phyloP scores from a whole-genome alignment of 2,113 vertebrate species.

The Sinocyclocheilus anophthalmus region DNA sequence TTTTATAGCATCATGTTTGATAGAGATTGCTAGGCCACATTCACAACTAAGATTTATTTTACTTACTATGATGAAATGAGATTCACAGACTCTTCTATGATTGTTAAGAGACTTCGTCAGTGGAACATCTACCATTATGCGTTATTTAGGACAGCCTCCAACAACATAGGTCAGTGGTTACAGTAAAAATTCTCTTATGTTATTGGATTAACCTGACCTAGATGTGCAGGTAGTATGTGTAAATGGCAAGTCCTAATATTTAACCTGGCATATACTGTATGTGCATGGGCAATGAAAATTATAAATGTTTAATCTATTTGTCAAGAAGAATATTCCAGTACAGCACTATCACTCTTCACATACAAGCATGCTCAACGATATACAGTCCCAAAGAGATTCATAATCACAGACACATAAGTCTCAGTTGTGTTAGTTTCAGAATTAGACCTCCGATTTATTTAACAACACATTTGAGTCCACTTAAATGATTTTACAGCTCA shows the following conservation, averaged over 20 bases:
- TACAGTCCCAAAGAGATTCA: slow-evolving; percentile 10
- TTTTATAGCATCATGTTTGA: background rate
- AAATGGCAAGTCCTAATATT: background rate
- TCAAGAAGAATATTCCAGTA: slow-evolving; percentile 36
- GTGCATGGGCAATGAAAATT: background rate
- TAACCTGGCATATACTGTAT: background rate
- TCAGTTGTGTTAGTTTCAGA: background rate
- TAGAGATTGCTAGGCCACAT: background rate
- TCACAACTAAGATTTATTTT: background rate
- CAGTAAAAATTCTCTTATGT: background rate
- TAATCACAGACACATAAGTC: slow-evolving; percentile 6
- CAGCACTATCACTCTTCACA: background rate
- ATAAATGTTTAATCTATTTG: slow-evolving; percentile 45
- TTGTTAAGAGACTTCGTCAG: background rate
- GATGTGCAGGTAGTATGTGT: background rate
- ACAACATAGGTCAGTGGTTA: slow-evolving; percentile 30
- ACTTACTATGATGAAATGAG: background rate
- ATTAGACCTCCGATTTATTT: background rate
- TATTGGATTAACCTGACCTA: slow-evolving; percentile 11
- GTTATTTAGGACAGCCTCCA: background rate
- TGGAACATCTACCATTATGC: background rate
- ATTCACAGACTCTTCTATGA: background rate
- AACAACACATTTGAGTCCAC: background rate
- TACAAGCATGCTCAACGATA: slow-evolving; percentile 3
- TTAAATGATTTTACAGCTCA: background rate